These are phyloP conservation scores for Protobothrops flavoviridis DNA, from an alignment of 2,113 vertebrate species.

Conservation along the genomic window DNA sequence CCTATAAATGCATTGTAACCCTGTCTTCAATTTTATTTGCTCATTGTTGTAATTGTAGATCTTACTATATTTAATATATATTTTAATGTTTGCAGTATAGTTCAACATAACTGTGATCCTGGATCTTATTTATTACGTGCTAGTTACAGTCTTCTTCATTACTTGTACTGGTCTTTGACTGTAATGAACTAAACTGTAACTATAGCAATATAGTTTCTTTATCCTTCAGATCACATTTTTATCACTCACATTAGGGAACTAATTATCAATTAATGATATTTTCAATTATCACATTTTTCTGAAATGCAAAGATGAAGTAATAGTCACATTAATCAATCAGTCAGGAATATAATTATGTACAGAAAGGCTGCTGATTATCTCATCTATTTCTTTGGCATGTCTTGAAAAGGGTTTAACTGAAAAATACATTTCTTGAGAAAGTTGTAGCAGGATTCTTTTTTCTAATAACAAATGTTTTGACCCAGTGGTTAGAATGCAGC, in stretches of 20 bases:
- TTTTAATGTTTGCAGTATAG: no score
- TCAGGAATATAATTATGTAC: slow-evolving; percentile 58
- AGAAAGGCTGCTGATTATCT: slow-evolving; percentile 60
- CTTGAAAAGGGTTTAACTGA: slow-evolving; percentile 43
- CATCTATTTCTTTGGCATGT: slow-evolving; percentile 47
- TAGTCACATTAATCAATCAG: slow-evolving; percentile 59
- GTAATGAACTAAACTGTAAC: background rate
- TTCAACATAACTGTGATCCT: background rate
- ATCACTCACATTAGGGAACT: background rate
- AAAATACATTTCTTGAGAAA: slow-evolving; percentile 37
- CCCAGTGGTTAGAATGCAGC: background rate
- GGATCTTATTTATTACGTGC: background rate
- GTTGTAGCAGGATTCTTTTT: slow-evolving; percentile 30
- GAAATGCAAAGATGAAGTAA: slow-evolving; percentile 64
- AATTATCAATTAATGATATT: slow-evolving; percentile 30
- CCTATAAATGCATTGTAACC: background rate
- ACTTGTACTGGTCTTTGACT: background rate
- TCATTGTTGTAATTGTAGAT: background rate
- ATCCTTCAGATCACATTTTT: slow-evolving; percentile 23
- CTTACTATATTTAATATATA: background rate
- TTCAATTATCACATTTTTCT: slow-evolving; percentile 53
- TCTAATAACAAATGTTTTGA: slow-evolving; percentile 31
- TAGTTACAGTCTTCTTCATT: background rate
- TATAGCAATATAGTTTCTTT: slow-evolving; percentile 39
- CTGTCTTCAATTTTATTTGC: background rate